Evolutionary conservation across 2,797 vertebrate genomes (phyloP).

Genomic region (Sparidentex hasta): DNA sequence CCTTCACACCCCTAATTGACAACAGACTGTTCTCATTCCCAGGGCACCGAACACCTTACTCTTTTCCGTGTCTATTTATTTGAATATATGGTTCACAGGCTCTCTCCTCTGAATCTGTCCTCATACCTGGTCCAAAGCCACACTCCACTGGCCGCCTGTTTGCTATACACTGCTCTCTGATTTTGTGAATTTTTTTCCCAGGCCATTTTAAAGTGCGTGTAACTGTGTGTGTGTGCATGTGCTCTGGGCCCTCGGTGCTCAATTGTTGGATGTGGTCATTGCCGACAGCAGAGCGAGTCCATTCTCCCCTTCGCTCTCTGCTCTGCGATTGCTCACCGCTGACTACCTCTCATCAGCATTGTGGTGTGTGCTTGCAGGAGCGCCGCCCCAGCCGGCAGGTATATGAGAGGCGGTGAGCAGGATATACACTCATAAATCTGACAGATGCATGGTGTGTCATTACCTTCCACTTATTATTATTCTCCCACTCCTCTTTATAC

Average conservation of each 20-base stretch:
- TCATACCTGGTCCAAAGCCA: not conserved
- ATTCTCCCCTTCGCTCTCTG: constrained; percentile 39
- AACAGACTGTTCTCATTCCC: no score
- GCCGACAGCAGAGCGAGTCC: constrained; percentile 52
- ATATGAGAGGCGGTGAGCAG: constrained; percentile 49
- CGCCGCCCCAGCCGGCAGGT: constrained; percentile 60
- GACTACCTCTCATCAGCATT: constrained; percentile 69
- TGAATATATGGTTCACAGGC: not conserved
- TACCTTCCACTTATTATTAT: constrained; percentile 79
- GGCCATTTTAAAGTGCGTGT: constrained; percentile 13
- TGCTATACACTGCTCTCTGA: constrained; percentile 16
- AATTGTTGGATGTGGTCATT: constrained; percentile 61
- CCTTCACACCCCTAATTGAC: no score
- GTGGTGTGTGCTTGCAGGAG: constrained; percentile 44
- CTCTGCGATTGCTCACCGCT: constrained; percentile 63
- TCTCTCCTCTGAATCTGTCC: not conserved
- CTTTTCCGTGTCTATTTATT: not conserved
- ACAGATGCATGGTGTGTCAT: constrained; percentile 79
- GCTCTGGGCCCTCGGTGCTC: constrained; percentile 35
- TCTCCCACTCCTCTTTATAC: constrained; percentile 70
- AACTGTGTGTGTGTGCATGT: constrained; percentile 1
- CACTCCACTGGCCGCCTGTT: not conserved
- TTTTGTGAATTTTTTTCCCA: constrained; percentile 32
- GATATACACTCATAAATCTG: constrained; percentile 72
- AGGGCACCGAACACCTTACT: no score